Base-by-base conservation (phyloP, 2,888 invertebrate genomes). In the Beris chalybata region DNA sequence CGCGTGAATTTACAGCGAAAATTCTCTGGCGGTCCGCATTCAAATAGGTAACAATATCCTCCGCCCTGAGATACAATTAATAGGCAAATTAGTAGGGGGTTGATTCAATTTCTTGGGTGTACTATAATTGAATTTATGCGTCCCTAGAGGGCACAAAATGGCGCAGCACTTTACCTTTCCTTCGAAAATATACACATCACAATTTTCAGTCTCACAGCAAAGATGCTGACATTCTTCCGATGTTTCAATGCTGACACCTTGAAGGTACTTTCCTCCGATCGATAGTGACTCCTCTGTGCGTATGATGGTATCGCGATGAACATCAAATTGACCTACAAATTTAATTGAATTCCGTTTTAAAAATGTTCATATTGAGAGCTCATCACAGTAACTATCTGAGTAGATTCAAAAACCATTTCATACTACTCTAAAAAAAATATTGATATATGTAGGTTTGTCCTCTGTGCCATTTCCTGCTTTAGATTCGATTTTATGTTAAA, bases 1-100 rank as follows among this genome's bases (percentile, higher is more conserved):
- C 88, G 86, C 2, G 94, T 93, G 78, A 95, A 95, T 84, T 93
- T 93, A 83, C 95, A 95, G 75, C 92, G 91, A 81, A 95, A 94
- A 79, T 94, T 92, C 77, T 92, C 91, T 0, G 92, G 89, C 5
- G 92, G 89, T 2, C 95, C 95, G 79, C 95, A 95, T 79, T 91
- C 89, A 81, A 95, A 95, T 71, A 95, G 83, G 79, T 95, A 95
- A 79, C 95, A 95, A 77, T 93, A 92, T 69, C 93, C 93, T 4
- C 90, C 78, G 4, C 76, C 74, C 70, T 70, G 50, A 50, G 38
- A 55, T 5, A 45, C 29, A 15, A 9, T 12, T 38, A 57, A 56
- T 47, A 13, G 13, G 32, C 11, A 15, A 50, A 56, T 57, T 50
- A 15, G n/a, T 4, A 9, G 9, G 22, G 22, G 22, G 22, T 22